Base-by-base conservation (phyloP, 1,140 invertebrate species). In the Polypedilum pembai region DNA sequence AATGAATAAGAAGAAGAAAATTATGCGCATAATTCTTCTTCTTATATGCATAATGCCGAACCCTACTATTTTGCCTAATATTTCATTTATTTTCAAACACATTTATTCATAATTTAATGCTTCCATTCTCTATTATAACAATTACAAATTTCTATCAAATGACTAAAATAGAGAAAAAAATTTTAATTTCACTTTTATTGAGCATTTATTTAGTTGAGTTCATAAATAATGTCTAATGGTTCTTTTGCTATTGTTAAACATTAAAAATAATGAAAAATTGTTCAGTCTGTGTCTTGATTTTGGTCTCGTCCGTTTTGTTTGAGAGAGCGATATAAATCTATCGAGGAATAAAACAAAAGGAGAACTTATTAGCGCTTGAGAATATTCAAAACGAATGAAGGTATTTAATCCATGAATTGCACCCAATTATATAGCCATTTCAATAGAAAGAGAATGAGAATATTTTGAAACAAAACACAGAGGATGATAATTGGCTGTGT, bases 201-300 rank as follows among this genome's bases (percentile, higher is more conserved):
- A 69, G 65, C 24, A 5, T 33, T 33, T 33, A 33, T 33, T 33
- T 21, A 7, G 65, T 21, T 69, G 65, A 18, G 65, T 69, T 69
- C 65, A 69, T 69, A 69, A 69, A 69, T 69, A 69, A 69, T 69
- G 65, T 69, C 65, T 69, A 69, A 69, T 8, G 17, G 17, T 10
- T 21, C 17, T 20, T 65, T 18, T 66, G n/a, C 18, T 8, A 66
- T 66, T 66, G 10, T 66, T 7, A 45, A 33, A 33, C 2, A 33
- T 33, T 33, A 33, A 33, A 33, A 33, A 33, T 33, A 3, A 33
- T 5, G 2, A 1, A 33, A 5, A 33, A 33, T 33, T 33, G 24
- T 5, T 33, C 24, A 5, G 24, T 33, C 24, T 33, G 2, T 33
- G 24, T 33, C 24, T 33, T 33, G 24, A 5, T 33, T 33, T 33